Evolutionary conservation across 2,113 vertebrate genomes (phyloP).

Genomic region (Pimephales promelas): DNA sequence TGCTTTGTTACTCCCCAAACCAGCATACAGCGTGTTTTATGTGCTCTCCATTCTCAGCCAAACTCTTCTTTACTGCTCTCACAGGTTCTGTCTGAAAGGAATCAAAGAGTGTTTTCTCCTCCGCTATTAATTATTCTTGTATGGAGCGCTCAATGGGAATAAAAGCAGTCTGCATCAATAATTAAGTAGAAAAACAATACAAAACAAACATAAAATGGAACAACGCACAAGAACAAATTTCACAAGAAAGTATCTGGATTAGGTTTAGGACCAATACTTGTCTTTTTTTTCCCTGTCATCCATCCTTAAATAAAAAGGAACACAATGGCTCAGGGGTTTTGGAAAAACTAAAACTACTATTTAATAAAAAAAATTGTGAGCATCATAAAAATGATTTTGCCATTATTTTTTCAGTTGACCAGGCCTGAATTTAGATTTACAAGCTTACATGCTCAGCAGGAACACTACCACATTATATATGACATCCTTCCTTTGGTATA

Average conservation of each 20-base stretch:
- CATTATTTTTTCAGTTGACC: no score
- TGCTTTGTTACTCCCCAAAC: slow-evolving; percentile 9
- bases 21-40: not conserved
- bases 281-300: slow-evolving; percentile 52
- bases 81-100: slow-evolving; percentile 50
- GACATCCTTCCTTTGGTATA: no score
- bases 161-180: slow-evolving; percentile 71
- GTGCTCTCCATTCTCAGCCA: slow-evolving; percentile 13
- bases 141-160: slow-evolving; percentile 64
- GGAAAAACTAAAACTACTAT: no score
- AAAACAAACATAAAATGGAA: slow-evolving; percentile 62
- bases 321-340: no score
- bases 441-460: no score
- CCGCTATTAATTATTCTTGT: slow-evolving; percentile 63
- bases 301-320: not conserved
- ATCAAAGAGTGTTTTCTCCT: slow-evolving; percentile 44
- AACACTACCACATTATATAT: no score
- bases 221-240: slow-evolving; percentile 50
- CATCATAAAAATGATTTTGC: no score
- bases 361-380: no score
- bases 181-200: slow-evolving; percentile 66
- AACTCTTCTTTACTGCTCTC: slow-evolving; percentile 44
- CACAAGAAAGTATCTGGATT: slow-evolving; percentile 51
- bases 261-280: slow-evolving; percentile 60
- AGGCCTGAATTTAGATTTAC: no score